Base-by-base conservation (phyloP, 1,140 invertebrate genomes). In the Sarcophaga bullata region DNA sequence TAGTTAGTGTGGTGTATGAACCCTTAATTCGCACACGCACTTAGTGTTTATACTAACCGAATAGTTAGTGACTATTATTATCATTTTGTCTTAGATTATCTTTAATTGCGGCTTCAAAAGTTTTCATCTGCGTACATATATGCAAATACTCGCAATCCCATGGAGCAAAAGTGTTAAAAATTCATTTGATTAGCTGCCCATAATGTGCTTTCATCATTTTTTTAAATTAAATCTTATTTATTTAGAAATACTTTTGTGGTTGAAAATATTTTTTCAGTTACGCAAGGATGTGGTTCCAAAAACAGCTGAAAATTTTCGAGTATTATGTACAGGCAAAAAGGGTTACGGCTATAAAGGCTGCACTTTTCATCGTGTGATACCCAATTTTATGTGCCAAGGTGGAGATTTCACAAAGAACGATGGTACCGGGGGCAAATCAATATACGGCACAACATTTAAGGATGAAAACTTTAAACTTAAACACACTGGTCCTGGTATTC, bases 301-400 rank as follows among this genome's bases (percentile, higher is more conserved):
- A 90, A 98, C 97, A 0, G 95, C 95, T 72, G 96, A 97, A 90
- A 98, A 98, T 90, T 98, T 98, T 93, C 93, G 96, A 76, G 94
- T 95, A 3, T 92, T 98, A 0, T 98, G 97, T 91, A 98, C 96
- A 50, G 96, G 96, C 8, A 97, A 98, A 86, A 97, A 94, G 86
- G 97, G 97, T 47, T 98, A 96, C 89, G 97, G 97, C 1, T 98
- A 96, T 92, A 97, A 97, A 91, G 94, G 94, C 47, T 96, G 94
- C 86, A 94, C 92, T 80, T 98, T 98, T 92, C 97, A 98, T 90
- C 94, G 98, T 84, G 95, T 99, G 80, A 98, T 99, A 87, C 98
- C 98, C 82, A 97, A 98, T 88, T 99, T 99, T 92, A 98, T 98
- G 97, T 96, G 96, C 89, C 98, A 99, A 91, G 95, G 96, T 49